These are phyloP conservation scores for Platygyra sinensis DNA, from an alignment of 64 coral and sea anemone genomes.

Conservation along the genomic window DNA sequence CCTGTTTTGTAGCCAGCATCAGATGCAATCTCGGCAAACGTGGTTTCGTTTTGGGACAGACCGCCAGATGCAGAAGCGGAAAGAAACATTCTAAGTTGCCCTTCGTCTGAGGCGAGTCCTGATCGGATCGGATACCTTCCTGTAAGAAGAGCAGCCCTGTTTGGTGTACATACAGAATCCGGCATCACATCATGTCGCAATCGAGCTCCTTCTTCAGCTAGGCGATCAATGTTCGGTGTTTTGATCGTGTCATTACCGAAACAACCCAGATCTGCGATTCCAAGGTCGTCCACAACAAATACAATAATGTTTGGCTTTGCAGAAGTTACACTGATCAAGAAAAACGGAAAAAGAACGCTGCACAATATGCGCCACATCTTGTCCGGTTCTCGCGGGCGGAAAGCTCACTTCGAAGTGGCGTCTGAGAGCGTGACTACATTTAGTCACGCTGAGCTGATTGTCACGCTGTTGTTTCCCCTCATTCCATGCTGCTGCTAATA, in stretches of 20 bases:
- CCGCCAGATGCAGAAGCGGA: slow-evolving; percentile 18
- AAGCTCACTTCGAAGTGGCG: too few species aligned
- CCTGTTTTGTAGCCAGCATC: slow-evolving; percentile 57
- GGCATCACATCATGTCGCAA: slow-evolving; percentile 59
- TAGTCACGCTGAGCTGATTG: too few species aligned
- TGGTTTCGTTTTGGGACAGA: slow-evolving; percentile 64
- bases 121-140: slow-evolving; percentile 67
- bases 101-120: slow-evolving; percentile 50
- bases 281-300: slow-evolving; percentile 83
- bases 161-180: slow-evolving; percentile 70
- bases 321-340: background rate
- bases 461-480: too few species aligned
- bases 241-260: slow-evolving; percentile 77
- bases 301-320: slow-evolving; percentile 55
- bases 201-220: slow-evolving; percentile 49
- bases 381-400: too few species aligned
- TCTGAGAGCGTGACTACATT: too few species aligned
- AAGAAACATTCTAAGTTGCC: slow-evolving; percentile 47
- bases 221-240: slow-evolving; percentile 79
- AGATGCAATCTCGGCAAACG: slow-evolving; percentile 37
- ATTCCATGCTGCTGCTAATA: too few species aligned
- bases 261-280: slow-evolving; percentile 73
- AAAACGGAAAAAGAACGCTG: background rate
- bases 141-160: slow-evolving; percentile 64
- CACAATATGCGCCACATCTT: background rate